A percentile compares a stretch with the other conserved stretches of the same genome.
These are phyloP conservation scores for Ornithoptera alexandrae DNA, from an alignment of 2,888 invertebrate genomes.

Conservation along the genomic window DNA sequence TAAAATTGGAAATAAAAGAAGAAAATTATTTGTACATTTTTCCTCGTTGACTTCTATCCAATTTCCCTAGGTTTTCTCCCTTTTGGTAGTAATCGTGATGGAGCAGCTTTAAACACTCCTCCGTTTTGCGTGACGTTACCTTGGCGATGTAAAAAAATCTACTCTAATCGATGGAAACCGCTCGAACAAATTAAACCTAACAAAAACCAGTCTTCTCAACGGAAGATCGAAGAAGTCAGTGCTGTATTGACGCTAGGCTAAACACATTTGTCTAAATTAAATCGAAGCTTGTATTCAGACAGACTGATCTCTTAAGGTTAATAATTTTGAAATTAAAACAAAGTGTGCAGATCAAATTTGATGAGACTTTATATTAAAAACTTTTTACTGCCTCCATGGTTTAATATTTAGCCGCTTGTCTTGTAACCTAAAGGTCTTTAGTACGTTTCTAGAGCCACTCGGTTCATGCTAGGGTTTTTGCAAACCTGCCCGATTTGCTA, in stretches of 20 bases:
- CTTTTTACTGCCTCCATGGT: background rate
- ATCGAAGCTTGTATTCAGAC: background rate
- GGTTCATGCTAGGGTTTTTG: too few relatives aligned
- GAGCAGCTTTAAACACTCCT: too few relatives aligned
- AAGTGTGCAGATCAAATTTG: too few relatives aligned
- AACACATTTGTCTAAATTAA: background rate
- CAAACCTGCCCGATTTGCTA: too few relatives aligned
- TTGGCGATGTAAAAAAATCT: slow-evolving; percentile 9
- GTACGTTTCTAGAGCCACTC: too few relatives aligned
- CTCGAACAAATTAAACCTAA: slow-evolving; percentile 17
- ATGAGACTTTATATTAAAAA: background rate
- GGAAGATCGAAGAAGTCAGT: background rate
- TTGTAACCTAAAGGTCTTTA: too few relatives aligned
- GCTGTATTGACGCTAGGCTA: background rate
- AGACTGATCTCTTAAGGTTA: background rate
- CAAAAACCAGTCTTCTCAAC: slow-evolving; percentile 17
- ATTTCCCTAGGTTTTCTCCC: too few relatives aligned
- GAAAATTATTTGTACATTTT: too few relatives aligned
- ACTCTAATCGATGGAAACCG: slow-evolving; percentile 15
- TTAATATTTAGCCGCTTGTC: too few relatives aligned
- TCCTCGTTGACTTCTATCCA: too few relatives aligned
- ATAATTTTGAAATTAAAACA: background rate
- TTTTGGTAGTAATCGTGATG: background rate
- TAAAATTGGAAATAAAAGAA: too few relatives aligned
- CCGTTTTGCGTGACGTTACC: background rate